These are phyloP conservation scores for Sinocyclocheilus maitianheensis DNA, from an alignment of 2,113 vertebrate genomes.

Conservation along the genomic window DNA sequence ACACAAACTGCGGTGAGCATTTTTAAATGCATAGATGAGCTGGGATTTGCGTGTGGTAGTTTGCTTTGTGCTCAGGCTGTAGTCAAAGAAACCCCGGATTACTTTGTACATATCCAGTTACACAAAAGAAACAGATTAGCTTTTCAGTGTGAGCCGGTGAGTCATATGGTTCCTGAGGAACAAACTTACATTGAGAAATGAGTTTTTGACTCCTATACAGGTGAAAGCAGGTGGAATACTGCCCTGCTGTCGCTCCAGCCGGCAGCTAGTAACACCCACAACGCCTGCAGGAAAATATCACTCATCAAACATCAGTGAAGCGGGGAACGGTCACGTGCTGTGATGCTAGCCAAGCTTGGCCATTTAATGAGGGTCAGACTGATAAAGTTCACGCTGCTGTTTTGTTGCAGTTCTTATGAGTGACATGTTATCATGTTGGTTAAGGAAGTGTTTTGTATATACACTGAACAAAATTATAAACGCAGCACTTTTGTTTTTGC, in stretches of 20 bases:
- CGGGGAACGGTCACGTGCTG: not conserved
- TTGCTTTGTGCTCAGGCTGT: constrained; percentile 37
- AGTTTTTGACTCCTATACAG: not conserved
- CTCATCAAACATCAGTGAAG: not conserved
- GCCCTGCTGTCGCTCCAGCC: not conserved
- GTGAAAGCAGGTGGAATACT: not conserved
- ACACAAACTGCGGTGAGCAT: not conserved
- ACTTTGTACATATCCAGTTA: constrained; percentile 37
- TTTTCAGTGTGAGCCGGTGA: not conserved
- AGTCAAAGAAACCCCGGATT: constrained; percentile 47
- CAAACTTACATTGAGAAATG: not conserved
- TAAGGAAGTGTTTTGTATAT: not conserved
- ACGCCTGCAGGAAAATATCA: not conserved
- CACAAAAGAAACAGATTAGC: constrained; percentile 46
- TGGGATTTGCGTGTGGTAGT: constrained; percentile 45
- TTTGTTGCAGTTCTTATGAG: not conserved
- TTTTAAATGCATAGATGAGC: constrained; percentile 16
- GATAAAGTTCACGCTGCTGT: not conserved
- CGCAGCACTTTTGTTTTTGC: too few species aligned
- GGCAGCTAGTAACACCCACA: not conserved
- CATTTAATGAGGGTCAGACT: constrained; percentile 6
- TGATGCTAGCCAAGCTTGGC: not conserved
- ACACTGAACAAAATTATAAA: too few species aligned
- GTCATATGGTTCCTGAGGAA: constrained; percentile 13
- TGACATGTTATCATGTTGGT: not conserved